phyloP scores from a whole-genome alignment of 2,797 vertebrate genomes.

The Lophotriccus pileatus region DNA sequence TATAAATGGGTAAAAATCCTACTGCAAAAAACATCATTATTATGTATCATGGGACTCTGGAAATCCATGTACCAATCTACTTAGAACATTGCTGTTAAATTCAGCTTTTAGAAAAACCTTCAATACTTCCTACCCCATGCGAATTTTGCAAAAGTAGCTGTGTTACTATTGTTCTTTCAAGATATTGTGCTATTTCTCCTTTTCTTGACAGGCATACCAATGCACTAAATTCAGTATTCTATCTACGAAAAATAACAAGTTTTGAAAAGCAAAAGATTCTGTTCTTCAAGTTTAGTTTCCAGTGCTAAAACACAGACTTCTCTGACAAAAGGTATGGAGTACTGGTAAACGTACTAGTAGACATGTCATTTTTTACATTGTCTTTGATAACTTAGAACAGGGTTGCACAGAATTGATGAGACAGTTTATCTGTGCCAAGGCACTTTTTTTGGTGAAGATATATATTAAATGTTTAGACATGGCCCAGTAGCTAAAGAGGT shows the following conservation, averaged over 20 bases:
- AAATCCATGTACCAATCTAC: conserved; percentile 12
- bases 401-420: background rate
- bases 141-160: background rate
- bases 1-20: background rate
- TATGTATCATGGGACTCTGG: background rate
- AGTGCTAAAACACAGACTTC: background rate
- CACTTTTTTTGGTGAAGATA: background rate
- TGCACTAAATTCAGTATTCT: background rate
- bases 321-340: background rate
- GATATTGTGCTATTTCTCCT: background rate
- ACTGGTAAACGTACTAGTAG: background rate
- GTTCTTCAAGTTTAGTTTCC: background rate
- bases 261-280: background rate
- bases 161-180: background rate
- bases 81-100: background rate
- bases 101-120: conserved; percentile 10
- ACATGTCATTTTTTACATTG: background rate
- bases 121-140: background rate
- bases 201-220: background rate
- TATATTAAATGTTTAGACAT: background rate
- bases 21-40: background rate
- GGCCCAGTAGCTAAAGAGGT: background rate
- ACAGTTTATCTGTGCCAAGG: background rate
- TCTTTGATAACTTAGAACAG: background rate
- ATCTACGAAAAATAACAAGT: background rate